Percentiles rank a stretch among this genome's conserved stretches.
Evolutionary conservation across 2,888 invertebrate species (phyloP).

Genomic region (Biston stratarius): DNA sequence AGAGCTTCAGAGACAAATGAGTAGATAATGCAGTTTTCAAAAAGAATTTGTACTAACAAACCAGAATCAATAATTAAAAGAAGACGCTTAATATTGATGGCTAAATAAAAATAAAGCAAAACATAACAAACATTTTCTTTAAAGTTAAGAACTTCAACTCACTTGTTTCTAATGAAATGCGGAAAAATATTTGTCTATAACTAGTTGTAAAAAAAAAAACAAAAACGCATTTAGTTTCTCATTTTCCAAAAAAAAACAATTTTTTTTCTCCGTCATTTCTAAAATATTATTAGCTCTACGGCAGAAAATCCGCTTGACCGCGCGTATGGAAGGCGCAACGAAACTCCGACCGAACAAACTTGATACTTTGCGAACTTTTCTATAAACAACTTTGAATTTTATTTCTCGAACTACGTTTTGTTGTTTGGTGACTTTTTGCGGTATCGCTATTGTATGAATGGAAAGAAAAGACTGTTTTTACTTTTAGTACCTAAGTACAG

Average conservation of each 20-base stretch:
- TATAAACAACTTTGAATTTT: slow-evolving; percentile 45
- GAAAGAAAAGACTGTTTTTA: not conserved
- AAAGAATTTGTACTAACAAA: not conserved
- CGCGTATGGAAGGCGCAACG: slow-evolving; percentile 79
- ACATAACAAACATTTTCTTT: too few relatives aligned
- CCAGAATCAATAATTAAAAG: too few relatives aligned
- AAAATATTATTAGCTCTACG: slow-evolving; percentile 65
- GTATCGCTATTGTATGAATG: slow-evolving; percentile 4
- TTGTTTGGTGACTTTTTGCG: slow-evolving; percentile 30
- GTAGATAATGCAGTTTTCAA: not conserved
- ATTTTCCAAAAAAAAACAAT: slow-evolving; percentile 23
- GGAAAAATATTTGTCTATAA: too few relatives aligned
- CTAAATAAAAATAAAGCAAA: too few relatives aligned
- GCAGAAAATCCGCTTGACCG: slow-evolving; percentile 84
- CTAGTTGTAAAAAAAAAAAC: too few relatives aligned
- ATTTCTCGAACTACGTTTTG: slow-evolving; percentile 23
- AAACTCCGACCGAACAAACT: slow-evolving; percentile 69
- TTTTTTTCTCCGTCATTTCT: slow-evolving; percentile 53
- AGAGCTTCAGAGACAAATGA: slow-evolving; percentile 2
- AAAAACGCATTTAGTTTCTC: not conserved
- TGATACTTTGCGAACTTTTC: slow-evolving; percentile 77
- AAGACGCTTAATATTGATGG: too few relatives aligned
- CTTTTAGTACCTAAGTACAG: not conserved
- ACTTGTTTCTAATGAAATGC: too few relatives aligned
- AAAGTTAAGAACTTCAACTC: too few relatives aligned